Conservation (phyloP, 1,140 invertebrate genomes). For the Danaus plexippus region DNA sequence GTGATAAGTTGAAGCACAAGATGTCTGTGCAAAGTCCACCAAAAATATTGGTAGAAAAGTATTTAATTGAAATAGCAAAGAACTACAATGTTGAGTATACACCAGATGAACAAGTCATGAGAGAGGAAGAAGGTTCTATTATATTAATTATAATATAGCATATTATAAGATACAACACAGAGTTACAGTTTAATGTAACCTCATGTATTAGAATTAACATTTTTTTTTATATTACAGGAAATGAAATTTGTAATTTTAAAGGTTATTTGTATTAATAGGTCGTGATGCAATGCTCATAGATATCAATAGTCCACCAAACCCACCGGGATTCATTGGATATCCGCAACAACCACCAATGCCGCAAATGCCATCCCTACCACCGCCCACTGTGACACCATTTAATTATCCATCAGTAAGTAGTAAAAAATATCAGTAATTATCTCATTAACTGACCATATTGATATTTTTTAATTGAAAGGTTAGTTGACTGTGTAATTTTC, state of each 20-base stretch:
- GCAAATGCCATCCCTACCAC: conserved; percentile 46
- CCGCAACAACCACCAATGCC: conserved; percentile 78
- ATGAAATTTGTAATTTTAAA: no score
- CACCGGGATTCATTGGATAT: conserved; percentile 86
- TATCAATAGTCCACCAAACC: conserved; percentile 76
- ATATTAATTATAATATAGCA: not conserved
- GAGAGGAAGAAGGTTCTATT: conserved; percentile 77
- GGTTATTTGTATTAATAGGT: conserved; percentile 29
- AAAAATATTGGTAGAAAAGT: conserved; percentile 96
- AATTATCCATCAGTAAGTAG: conserved; percentile 71
- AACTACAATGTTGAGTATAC: conserved; percentile 94
- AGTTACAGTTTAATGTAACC: not conserved
- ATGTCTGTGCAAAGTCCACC: conserved; percentile 96
- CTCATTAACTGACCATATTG: not conserved
- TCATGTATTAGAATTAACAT: conserved; percentile 4
- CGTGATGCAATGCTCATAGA: conserved; percentile 88
- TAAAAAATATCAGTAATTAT: not conserved
- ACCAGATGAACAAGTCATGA: conserved; percentile 93
- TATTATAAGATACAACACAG: not conserved
- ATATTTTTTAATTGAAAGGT: not conserved
- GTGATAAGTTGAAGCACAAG: conserved; percentile 96
- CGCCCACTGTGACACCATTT: conserved; percentile 67
- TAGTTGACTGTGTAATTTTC: not conserved
- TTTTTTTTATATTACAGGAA: not conserved
- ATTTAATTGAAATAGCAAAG: conserved; percentile 96